phyloP scores from a whole-genome alignment of 2,888 invertebrate genomes.

The Caenorhabditis wallacei region DNA sequence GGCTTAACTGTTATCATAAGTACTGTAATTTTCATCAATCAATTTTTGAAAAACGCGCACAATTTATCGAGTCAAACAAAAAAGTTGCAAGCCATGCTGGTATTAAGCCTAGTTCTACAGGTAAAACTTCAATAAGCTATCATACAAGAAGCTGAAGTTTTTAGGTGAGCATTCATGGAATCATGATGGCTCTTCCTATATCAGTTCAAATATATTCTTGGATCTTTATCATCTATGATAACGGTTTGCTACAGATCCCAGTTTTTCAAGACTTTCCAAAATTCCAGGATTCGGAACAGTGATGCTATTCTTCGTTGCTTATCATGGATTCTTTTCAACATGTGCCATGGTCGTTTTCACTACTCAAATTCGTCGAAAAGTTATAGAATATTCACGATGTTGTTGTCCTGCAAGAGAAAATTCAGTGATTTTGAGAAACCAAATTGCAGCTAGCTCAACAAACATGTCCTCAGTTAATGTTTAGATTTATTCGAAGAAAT shows the following conservation, averaged over 20 bases:
- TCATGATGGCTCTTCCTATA: not conserved
- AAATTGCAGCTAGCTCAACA: not conserved
- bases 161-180: not conserved
- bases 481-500: not conserved
- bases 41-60: not conserved
- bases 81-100: not conserved
- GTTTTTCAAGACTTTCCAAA: too few relatives aligned
- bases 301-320: not conserved
- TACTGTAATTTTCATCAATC: not conserved
- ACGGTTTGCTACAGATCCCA: not conserved
- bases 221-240: not conserved
- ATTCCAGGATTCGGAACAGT: not conserved
- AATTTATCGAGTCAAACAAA: not conserved
- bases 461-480: not conserved
- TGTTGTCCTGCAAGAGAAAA: not conserved
- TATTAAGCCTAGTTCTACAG: not conserved
- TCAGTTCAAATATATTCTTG: not conserved
- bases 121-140: not conserved
- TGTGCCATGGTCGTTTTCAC: not conserved
- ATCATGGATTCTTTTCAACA: not conserved
- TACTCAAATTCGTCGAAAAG: conserved; percentile 1
- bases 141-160: too few relatives aligned
- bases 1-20: not conserved
- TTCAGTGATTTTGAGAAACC: not conserved
- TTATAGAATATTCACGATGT: not conserved